Base-by-base conservation (phyloP, 2,113 vertebrate species). In the Hypomesus transpacificus region DNA sequence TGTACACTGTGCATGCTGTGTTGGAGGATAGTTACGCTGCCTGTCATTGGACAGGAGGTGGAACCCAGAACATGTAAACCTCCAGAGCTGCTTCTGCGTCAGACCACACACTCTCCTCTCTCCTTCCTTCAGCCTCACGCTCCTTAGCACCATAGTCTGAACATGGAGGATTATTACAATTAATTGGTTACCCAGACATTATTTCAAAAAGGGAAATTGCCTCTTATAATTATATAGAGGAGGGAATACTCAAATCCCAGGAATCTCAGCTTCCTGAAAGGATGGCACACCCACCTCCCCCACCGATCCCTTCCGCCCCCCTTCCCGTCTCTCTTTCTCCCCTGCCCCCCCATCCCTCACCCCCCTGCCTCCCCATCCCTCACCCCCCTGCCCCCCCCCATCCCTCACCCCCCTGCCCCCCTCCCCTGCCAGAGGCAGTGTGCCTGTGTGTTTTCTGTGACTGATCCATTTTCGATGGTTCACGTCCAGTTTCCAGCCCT, bases 131-230 rank as follows among this genome's bases (percentile, higher is more conserved):
- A 46, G 39, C 39, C 39, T 46, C 39, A 46, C 39, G 9, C 39
- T 46, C 39, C 85, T 76, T 66, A 81, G 76, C 67, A 75, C 78
- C 75, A 80, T 78, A 86, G 82, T 90, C 86, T 88, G 85, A 80
- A 86, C 66, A 66, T 80, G 74, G 82, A 87, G 84, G 89, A 91
- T 90, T 87, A 91, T 85, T 86, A 80, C 84, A 85, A 91, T 90
- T 91, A 92, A 92, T 90, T 90, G 87, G 87, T 80, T 87, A 83
- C 87, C 86, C 74, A 88, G 89, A 86, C 82, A 86, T 92, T 92
- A 88, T 90, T 90, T 89, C 84, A 84, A 89, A 91, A 90, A 87
- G 81, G 88, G 90, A 91, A 92, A 90, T 91, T 91, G 90, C 84
- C 86, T 89, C 80, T 86, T 89, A 89, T 89, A 91, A 91, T 90